Evolutionary conservation across 2,113 vertebrate species (phyloP), one percentile per base, ranked within the genome.

Genomic region (Larimichthys polyactis): DNA sequence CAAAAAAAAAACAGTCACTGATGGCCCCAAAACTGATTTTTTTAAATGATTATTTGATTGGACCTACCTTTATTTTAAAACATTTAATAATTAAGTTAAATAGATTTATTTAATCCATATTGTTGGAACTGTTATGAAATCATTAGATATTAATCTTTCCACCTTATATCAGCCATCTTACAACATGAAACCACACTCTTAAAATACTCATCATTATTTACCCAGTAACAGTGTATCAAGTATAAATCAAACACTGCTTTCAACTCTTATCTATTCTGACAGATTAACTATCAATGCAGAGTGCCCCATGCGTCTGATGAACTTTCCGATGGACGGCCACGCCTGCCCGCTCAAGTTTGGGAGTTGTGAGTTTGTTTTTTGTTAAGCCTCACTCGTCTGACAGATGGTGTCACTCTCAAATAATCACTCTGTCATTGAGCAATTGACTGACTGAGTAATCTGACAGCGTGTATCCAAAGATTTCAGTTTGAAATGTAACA

Each of bases 251-350:
- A 75, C n/a, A n/a, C 16, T 80, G 19, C 20, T 69, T 62, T 36
- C 22, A 68, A 65, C 66, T 88, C n/a, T 72, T 76, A 20, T 86
- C 67, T 71, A 29, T 90, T 83, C 87, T 81, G 83, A 72, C 90
- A 96, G 96, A 91, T 93, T 96, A 83, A 96, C 96, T 78, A 96
- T 96, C 87, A 96, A 96, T 85, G 96, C 96, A 0, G 96, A 96
- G 83, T 96, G 96, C 54, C 96, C 96, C 16, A 96, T 96, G 96
- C 93, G 95, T n/a, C 91, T 96, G 70, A 96, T 96, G 79, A 96
- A 96, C 92, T 96, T 96, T 79, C 96, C 96, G 9, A 96, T 96
- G 96, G 96, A 96, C 7, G 96, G 96, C 46, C 96, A 96, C 46
- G 94, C 96, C 32, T 96, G 96, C 89, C 96, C 96, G 5, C 94